These are phyloP conservation scores for Tiliacea aurago DNA, from an alignment of 2,888 invertebrate genomes.

Conservation along the genomic window DNA sequence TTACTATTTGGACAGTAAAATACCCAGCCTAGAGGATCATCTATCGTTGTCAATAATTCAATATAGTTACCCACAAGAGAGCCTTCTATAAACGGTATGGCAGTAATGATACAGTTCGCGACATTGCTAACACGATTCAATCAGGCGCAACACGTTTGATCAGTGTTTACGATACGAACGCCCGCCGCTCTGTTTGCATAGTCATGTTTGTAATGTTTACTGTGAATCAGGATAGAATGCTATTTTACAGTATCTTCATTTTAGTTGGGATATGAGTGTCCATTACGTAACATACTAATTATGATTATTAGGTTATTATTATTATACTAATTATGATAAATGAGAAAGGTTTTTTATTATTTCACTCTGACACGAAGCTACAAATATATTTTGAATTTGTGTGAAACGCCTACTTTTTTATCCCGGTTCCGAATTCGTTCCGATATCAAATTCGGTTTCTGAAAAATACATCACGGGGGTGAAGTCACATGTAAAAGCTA, in stretches of 20 bases:
- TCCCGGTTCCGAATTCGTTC: not conserved
- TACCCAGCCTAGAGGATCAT: not conserved
- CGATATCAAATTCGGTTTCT: not conserved
- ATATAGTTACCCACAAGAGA: not conserved
- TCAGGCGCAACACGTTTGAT: conserved; percentile 48
- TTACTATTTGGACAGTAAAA: not conserved
- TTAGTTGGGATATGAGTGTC: not conserved
- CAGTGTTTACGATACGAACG: conserved; percentile 36
- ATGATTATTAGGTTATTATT: no score
- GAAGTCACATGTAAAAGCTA: not conserved
- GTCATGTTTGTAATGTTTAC: conserved; percentile 9
- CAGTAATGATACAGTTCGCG: conserved; percentile 23
- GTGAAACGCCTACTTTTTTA: no score
- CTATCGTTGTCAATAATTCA: not conserved
- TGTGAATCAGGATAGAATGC: conserved; percentile 6
- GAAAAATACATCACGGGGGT: not conserved
- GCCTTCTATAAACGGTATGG: not conserved
- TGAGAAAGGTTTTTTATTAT: not conserved
- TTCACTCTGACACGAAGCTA: not conserved
- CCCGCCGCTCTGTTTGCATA: conserved; percentile 6
- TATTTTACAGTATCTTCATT: not conserved
- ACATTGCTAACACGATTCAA: conserved; percentile 49
- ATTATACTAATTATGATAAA: not conserved
- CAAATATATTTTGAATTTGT: not conserved
- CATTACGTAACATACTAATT: no score